Evolutionary conservation across 2,113 vertebrate genomes (phyloP).

Genomic region (Malaclemys terrapin): DNA sequence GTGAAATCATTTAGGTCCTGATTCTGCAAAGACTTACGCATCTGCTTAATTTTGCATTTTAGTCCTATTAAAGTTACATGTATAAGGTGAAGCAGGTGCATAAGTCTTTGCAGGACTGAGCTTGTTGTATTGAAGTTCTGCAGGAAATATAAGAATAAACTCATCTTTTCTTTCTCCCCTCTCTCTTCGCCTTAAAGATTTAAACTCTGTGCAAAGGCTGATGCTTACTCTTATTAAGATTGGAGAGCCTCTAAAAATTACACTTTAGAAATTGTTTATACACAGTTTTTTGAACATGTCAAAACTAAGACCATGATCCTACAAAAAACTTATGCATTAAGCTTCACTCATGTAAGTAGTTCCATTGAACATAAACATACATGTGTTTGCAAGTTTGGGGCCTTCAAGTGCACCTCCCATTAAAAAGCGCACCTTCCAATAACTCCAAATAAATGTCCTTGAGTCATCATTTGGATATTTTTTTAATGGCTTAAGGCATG

Average conservation of each 20-base stretch:
- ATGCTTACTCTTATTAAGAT: not conserved
- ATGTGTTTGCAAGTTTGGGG: not conserved
- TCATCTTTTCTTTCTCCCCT: conserved; percentile 10
- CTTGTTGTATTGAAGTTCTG: conserved; percentile 26
- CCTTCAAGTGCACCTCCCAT: not conserved
- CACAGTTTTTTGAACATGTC: conserved; percentile 65
- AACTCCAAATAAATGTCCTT: not conserved
- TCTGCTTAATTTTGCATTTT: conserved; percentile 10
- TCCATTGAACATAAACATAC: not conserved
- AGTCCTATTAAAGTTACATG: conserved; percentile 9
- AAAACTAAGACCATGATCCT: conserved; percentile 35
- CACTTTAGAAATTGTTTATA: not conserved
- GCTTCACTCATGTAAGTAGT: not conserved
- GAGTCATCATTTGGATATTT: not conserved
- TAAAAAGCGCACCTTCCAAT: not conserved
- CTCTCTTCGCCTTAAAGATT: conserved; percentile 13
- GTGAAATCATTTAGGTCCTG: conserved; percentile 25
- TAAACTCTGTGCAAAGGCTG: conserved; percentile 34
- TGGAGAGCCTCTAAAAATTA: conserved; percentile 44
- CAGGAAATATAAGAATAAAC: conserved; percentile 30
- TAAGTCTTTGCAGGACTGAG: conserved; percentile 24
- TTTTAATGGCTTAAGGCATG: not conserved
- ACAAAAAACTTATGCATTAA: not conserved
- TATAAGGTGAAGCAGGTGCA: conserved; percentile 50
- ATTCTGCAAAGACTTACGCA: conserved; percentile 16